Conservation (phyloP, 2,797 vertebrate species). For the Glossophaga mutica region DNA sequence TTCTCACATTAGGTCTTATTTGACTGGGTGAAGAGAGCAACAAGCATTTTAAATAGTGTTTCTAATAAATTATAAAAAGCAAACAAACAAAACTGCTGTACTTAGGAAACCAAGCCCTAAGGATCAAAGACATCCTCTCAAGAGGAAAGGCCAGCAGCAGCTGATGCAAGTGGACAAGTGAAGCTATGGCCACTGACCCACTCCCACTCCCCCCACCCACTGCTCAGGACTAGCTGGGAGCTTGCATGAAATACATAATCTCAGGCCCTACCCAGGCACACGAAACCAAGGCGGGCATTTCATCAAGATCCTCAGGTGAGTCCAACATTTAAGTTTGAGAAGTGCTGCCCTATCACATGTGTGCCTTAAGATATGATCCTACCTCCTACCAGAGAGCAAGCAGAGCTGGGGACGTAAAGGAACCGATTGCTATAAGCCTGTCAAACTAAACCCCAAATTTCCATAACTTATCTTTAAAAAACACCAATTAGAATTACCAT, state of each 20-base stretch:
- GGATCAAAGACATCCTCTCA: neutral
- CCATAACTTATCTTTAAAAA: neutral
- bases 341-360: accelerated
- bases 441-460: neutral
- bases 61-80: neutral
- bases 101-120: neutral
- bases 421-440: neutral
- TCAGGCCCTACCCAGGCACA: neutral
- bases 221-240: neutral
- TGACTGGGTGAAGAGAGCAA: neutral
- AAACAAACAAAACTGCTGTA: neutral
- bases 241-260: neutral
- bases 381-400: neutral
- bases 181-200: neutral
- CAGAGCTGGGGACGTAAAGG: neutral
- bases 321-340: neutral
- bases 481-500: neutral
- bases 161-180: neutral
- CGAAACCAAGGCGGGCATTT: neutral
- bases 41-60: neutral
- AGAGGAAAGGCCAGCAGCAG: neutral
- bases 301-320: neutral
- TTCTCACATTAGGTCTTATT: neutral
- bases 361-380: neutral
- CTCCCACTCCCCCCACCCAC: neutral